A percentile compares a stretch with the other conserved stretches of the same genome.
phyloP scores from a whole-genome alignment of 2,113 vertebrate genomes.

The Cercocebus atys region DNA sequence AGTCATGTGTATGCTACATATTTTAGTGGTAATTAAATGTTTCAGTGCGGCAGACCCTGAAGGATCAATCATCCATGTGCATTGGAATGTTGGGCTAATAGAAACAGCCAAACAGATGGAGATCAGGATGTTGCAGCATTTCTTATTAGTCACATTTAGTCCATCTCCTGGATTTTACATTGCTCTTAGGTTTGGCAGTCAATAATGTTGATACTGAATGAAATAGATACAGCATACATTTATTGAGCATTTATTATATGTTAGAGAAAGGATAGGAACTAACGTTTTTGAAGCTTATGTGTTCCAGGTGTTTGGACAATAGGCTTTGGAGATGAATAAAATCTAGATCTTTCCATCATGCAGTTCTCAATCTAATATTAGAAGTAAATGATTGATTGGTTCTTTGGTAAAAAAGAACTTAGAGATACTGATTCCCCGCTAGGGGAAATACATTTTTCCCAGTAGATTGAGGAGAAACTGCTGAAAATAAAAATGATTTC shows the following conservation, averaged over 20 bases:
- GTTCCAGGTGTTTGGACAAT: not conserved
- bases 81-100: not conserved
- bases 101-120: conserved; percentile 6
- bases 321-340: not conserved
- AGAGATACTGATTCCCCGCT: not conserved
- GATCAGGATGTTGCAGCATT: conserved; percentile 7
- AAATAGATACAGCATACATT: not conserved
- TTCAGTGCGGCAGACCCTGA: not conserved
- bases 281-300: not conserved
- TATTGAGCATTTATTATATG: not conserved
- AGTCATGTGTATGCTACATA: not conserved
- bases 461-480: not conserved
- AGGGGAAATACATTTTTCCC: not conserved
- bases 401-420: conserved; percentile 19
- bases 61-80: not conserved
- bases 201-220: conserved; percentile 3
- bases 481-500: conserved; percentile 7
- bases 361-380: not conserved
- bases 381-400: not conserved
- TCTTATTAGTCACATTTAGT: conserved; percentile 25
- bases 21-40: conserved; percentile 33
- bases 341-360: not conserved
- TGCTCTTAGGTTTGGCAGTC: not conserved
- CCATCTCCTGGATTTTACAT: conserved; percentile 33
- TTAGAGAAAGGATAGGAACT: not conserved